Conservation (phyloP, 2,113 vertebrate species). For the Todiramphus saurophagus region DNA sequence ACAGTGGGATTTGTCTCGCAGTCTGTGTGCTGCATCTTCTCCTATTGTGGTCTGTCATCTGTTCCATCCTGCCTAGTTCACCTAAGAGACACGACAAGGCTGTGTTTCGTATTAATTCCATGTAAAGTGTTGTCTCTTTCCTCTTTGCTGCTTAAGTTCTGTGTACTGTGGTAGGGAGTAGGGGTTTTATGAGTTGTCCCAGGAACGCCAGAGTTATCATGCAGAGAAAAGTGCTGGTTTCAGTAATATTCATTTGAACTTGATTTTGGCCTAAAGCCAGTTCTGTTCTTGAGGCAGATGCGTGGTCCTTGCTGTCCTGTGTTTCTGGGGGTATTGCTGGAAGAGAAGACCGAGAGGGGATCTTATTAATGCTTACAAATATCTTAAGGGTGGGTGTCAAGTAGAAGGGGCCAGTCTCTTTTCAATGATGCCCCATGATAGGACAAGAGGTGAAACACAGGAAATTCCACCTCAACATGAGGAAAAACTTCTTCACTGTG, state of each 20-base stretch:
- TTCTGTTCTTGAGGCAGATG: neutral
- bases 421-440: no score
- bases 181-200: fast-evolving
- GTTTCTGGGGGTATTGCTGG: neutral
- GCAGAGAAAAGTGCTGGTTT: neutral
- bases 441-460: no score
- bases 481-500: no score
- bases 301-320: neutral
- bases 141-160: neutral
- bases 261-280: neutral
- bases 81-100: neutral
- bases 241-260: neutral
- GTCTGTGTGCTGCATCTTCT: neutral
- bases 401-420: no score
- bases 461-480: no score
- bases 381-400: no score
- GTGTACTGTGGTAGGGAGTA: neutral
- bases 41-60: neutral
- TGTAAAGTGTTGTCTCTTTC: neutral
- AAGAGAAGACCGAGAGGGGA: no score
- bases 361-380: no score
- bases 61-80: neutral
- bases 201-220: neutral
- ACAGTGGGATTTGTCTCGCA: neutral
- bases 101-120: neutral